Conservation (phyloP, 92 coral and sea anemone species). For the Umimayanthus chanpuru region DNA sequence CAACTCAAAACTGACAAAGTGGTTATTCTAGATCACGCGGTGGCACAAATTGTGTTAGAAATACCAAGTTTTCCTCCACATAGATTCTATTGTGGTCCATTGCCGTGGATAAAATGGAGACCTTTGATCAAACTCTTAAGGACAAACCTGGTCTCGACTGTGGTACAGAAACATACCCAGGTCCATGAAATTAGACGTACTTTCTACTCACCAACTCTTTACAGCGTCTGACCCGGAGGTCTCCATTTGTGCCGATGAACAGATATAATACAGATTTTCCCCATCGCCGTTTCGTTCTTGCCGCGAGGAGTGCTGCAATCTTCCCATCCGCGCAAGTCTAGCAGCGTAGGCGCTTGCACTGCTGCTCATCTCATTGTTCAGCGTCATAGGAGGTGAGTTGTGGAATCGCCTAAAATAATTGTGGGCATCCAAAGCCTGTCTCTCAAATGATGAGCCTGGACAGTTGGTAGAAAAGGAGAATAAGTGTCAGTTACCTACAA, state of each 20-base stretch:
- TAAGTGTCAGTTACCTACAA: too few relatives aligned
- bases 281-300: not conserved
- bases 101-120: too few relatives aligned
- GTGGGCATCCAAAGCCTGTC: not conserved
- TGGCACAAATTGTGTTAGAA: not conserved
- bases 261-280: not conserved
- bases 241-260: not conserved
- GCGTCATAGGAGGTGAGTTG: conserved; percentile 1
- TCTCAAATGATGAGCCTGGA: not conserved
- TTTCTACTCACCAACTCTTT: conserved; percentile 33
- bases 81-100: too few relatives aligned
- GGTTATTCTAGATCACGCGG: not conserved
- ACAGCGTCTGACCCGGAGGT: not conserved
- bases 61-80: too few relatives aligned
- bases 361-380: conserved; percentile 5
- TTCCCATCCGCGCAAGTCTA: not conserved
- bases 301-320: not conserved
- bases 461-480: too few relatives aligned
- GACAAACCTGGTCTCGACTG: too few relatives aligned
- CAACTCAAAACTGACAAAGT: too few relatives aligned
- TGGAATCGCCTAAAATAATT: not conserved
- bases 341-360: conserved; percentile 7
- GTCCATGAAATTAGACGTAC: not conserved
- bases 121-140: too few relatives aligned
- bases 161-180: not conserved